These are phyloP conservation scores for Lasioglossum oenotherae DNA, from an alignment of 2,888 invertebrate species.

Conservation along the genomic window DNA sequence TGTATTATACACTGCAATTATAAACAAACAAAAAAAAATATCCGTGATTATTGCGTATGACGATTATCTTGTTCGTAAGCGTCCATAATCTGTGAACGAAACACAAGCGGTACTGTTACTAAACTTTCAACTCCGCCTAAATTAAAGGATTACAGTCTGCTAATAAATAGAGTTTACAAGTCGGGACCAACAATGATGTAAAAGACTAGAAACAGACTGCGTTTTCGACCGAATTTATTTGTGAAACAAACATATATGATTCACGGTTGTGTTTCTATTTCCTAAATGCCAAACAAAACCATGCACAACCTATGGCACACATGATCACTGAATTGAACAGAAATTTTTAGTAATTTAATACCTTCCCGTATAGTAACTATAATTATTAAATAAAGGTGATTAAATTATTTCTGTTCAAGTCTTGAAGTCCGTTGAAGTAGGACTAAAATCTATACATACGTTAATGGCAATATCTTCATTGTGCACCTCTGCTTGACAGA, in stretches of 20 bases:
- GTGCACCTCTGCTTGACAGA: neutral
- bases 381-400: neutral
- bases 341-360: neutral
- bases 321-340: neutral
- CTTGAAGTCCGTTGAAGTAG: neutral
- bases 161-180: neutral
- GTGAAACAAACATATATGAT: neutral
- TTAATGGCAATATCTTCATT: neutral
- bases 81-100: neutral
- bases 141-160: neutral
- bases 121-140: neutral
- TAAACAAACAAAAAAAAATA: neutral
- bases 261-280: neutral
- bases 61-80: neutral
- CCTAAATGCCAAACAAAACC: neutral
- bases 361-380: neutral
- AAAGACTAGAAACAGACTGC: neutral
- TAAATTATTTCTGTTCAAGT: neutral
- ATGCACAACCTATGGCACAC: neutral
- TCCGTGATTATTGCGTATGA: constrained; percentile 6
- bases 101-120: neutral
- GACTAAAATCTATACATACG: neutral
- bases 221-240: neutral
- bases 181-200: constrained; percentile 8
- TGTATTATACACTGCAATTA: constrained; percentile 6